phyloP scores from a whole-genome alignment of 2,888 invertebrate genomes.

The Sminthurinus aureus region DNA sequence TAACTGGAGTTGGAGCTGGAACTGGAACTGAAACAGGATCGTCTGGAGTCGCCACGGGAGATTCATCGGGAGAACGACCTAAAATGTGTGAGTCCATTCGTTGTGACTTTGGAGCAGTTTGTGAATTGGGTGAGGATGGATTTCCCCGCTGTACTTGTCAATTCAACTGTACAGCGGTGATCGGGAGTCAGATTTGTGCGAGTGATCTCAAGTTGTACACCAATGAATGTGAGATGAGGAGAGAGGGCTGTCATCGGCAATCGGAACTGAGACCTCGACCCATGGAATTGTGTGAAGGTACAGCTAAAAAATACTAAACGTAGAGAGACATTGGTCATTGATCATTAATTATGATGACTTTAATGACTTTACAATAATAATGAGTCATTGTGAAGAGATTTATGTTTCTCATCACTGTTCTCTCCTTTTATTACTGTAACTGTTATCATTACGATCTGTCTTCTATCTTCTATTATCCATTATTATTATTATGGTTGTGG shows the following conservation, averaged over 20 bases:
- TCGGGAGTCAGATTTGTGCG: slow-evolving; percentile 72
- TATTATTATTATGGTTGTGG: not conserved
- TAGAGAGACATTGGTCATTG: too few relatives aligned
- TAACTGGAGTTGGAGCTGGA: too few relatives aligned
- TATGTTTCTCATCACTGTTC: too few relatives aligned
- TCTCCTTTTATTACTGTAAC: too few relatives aligned
- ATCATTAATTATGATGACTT: too few relatives aligned
- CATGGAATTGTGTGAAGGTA: slow-evolving; percentile 82
- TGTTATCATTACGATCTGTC: too few relatives aligned
- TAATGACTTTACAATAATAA: too few relatives aligned
- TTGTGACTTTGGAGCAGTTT: slow-evolving; percentile 86
- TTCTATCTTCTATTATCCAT: not conserved
- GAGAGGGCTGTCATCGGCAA: slow-evolving; percentile 85
- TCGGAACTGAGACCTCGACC: slow-evolving; percentile 79
- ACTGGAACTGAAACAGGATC: too few relatives aligned
- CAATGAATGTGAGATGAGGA: slow-evolving; percentile 84
- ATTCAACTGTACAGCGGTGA: slow-evolving; percentile 81
- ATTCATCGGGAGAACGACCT: slow-evolving; percentile 38
- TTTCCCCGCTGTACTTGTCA: slow-evolving; percentile 81
- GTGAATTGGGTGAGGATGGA: slow-evolving; percentile 79
- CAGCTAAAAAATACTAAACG: too few relatives aligned
- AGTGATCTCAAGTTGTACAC: slow-evolving; percentile 80
- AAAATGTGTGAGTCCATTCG: slow-evolving; percentile 81
- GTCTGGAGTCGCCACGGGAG: not conserved
- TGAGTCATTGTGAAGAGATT: too few relatives aligned